phyloP scores from a whole-genome alignment of 2,113 vertebrate species.

The Gnathonemus echidnorhynchus region DNA sequence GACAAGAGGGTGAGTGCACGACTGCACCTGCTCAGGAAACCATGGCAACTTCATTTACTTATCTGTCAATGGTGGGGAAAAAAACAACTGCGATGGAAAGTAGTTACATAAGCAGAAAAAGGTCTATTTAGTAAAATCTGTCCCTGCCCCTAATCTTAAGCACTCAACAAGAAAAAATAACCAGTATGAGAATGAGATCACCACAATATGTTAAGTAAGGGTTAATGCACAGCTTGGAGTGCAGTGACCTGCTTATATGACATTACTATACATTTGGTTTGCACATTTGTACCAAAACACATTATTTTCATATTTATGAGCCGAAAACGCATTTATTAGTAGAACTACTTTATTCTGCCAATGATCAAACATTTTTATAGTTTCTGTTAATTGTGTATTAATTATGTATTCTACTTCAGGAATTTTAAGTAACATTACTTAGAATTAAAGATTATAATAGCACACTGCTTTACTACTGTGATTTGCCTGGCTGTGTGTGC shows the following conservation, averaged over 20 bases:
- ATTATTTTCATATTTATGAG: neutral
- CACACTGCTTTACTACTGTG: neutral
- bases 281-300: neutral
- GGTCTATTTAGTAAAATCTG: neutral
- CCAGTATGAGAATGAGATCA: neutral
- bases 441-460: neutral
- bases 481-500: neutral
- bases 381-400: neutral
- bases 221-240: neutral
- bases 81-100: neutral
- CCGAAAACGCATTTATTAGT: neutral
- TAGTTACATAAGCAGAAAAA: neutral
- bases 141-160: neutral
- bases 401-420: neutral
- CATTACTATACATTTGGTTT: neutral
- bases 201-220: neutral
- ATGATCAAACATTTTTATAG: neutral
- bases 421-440: neutral
- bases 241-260: neutral
- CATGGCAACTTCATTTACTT: neutral
- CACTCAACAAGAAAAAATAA: neutral
- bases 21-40: constrained; percentile 5
- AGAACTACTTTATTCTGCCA: neutral
- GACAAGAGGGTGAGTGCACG: neutral
- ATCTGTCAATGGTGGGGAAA: neutral